Base-by-base conservation (phyloP, 2,113 vertebrate genomes). In the Aptenodytes patagonicus region DNA sequence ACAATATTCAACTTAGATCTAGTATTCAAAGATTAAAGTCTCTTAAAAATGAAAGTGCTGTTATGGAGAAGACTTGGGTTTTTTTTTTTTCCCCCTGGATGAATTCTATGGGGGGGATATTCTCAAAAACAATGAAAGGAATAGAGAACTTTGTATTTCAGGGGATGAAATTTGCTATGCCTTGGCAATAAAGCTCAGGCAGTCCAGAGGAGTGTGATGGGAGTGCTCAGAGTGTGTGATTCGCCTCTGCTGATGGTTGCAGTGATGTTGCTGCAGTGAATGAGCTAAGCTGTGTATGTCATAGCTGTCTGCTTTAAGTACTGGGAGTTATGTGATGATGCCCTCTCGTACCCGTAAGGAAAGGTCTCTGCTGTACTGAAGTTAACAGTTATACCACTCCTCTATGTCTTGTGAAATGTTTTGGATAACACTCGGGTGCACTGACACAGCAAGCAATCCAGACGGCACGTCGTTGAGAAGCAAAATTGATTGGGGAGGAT, bases 201-300 rank as follows among this genome's bases (percentile, higher is more conserved):
- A 73, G 71, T 66, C 55, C 52, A 55, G 83, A 73, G 76, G 44
- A 77, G 36, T 24, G 78, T 54, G 90, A 55, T 82, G 66, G 92
- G 42, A 90, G 36, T 2, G 46, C 88, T 91, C 14, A 3, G 91
- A 46, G 62, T 55, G 58, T 3, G 7, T 84, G 72, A 71, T 91
- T 70, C 0, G 31, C 54, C 77, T 91, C 83, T 0, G 2, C 76
- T 62, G 82, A 29, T 80, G 64, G 72, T 65, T 92, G 84, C 87
- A 52, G 92, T 38, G 90, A 49, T 95, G 81, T 40, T 90, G 90
- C 82, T 93, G 94, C 91, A 93, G 93, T 52, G 60, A 36, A 70
- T 89, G 89, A 96, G 93, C 95, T 94, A 58, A 94, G 87, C 90
- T 5, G 9, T 31, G 22, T 72, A 25, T 91, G 93, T 92, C 91